Evolutionary conservation across 2,113 vertebrate genomes (phyloP).

Genomic region (Pleuronectes platessa): DNA sequence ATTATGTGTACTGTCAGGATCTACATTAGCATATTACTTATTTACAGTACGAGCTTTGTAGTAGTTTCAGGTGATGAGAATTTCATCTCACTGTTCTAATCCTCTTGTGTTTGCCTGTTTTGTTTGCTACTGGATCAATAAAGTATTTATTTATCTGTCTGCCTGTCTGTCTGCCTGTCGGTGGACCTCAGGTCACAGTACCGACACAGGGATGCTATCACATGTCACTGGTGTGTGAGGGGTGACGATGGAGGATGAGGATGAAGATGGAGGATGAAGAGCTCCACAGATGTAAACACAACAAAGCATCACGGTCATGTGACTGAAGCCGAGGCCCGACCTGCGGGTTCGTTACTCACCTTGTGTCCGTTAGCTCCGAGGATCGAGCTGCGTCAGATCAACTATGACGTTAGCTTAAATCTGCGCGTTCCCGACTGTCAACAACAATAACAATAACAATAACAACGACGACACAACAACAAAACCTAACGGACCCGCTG

Average conservation of each 20-base stretch:
- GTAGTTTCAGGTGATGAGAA: no score
- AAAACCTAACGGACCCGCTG: conserved; percentile 4
- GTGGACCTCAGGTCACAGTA: neutral
- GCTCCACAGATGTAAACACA: conserved; percentile 15
- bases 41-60: no score
- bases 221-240: neutral
- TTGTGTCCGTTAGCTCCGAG: conserved; percentile 1
- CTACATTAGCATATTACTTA: no score
- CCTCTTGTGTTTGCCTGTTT: no score
- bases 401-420: conserved; percentile 17
- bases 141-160: no score
- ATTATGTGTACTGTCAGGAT: no score
- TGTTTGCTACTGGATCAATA: no score
- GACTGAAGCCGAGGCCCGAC: neutral
- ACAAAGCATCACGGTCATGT: conserved; percentile 2
- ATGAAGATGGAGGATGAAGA: neutral
- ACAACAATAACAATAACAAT: conserved; percentile 22
- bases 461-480: conserved; percentile 1
- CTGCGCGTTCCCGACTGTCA: neutral
- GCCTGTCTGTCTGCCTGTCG: neutral
- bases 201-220: conserved; percentile 41
- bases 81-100: no score
- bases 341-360: conserved; percentile 49
- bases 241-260: neutral
- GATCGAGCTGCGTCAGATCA: neutral